Percentiles rank a stretch among this genome's conserved stretches.
Conservation (phyloP, 1,140 invertebrate genomes). For the Drosophila arawakana region DNA sequence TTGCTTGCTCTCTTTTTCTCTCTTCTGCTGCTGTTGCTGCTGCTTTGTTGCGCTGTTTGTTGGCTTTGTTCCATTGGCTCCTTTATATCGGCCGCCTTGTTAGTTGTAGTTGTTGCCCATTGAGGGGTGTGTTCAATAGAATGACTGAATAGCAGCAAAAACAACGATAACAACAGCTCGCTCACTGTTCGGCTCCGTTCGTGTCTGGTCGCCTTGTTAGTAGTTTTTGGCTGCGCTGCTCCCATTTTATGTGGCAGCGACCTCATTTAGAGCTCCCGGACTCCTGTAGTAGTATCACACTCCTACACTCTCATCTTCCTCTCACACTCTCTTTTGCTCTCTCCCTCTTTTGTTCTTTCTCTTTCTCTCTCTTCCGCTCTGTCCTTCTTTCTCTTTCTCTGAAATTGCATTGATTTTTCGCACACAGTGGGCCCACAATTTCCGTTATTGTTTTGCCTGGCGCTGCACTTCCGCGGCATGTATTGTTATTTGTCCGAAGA, state of each 20-base stretch:
- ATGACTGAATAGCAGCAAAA: slow-evolving; percentile 64
- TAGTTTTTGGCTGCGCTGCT: slow-evolving; percentile 57
- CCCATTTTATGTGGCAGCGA: slow-evolving; percentile 64
- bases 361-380: neutral
- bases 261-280: slow-evolving; percentile 54
- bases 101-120: slow-evolving; percentile 79
- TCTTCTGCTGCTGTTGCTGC: slow-evolving; percentile 43
- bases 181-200: slow-evolving; percentile 59
- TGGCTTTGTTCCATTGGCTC: slow-evolving; percentile 82
- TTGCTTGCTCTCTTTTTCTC: slow-evolving; percentile 45
- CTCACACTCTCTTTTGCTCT: slow-evolving; percentile 3
- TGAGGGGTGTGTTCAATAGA: slow-evolving; percentile 82
- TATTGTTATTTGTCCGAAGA: slow-evolving; percentile 45
- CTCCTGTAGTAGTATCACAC: slow-evolving; percentile 9
- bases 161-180: slow-evolving; percentile 44
- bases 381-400: slow-evolving; percentile 9
- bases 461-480: slow-evolving; percentile 73
- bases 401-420: slow-evolving; percentile 62
- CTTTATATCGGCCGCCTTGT: slow-evolving; percentile 67
- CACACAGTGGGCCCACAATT: slow-evolving; percentile 69
- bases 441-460: slow-evolving; percentile 79
- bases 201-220: slow-evolving; percentile 57
- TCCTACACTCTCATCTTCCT: slow-evolving; percentile 14
- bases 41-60: slow-evolving; percentile 67
- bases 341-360: slow-evolving; percentile 13